Percentiles rank a stretch among this genome's conserved stretches.
These are phyloP conservation scores for Illadopsis cleaveri DNA, from an alignment of 2,113 vertebrate genomes.

Conservation along the genomic window DNA sequence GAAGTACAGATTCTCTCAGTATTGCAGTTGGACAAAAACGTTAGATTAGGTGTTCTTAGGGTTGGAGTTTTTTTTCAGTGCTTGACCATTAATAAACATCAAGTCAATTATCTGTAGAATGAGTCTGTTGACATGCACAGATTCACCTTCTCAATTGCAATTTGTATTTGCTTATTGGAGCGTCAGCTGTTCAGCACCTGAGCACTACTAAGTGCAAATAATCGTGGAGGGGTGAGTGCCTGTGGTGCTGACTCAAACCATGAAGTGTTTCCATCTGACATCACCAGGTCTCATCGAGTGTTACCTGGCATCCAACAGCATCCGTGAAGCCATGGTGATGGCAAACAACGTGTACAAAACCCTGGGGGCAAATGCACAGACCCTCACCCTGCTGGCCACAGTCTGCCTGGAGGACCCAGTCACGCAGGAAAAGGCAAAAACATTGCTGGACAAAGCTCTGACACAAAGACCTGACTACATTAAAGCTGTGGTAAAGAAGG, in stretches of 20 bases:
- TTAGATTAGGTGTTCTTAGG: not conserved
- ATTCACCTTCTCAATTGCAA: not conserved
- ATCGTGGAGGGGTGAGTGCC: not conserved
- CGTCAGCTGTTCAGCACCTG: not conserved
- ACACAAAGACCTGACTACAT: constrained; percentile 95
- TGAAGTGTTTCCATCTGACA: not conserved
- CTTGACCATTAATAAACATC: not conserved
- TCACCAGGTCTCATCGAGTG: constrained; percentile 93
- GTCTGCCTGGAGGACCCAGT: constrained; percentile 97
- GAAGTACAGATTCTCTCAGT: not conserved
- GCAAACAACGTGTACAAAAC: constrained; percentile 99
- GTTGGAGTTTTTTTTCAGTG: not conserved
- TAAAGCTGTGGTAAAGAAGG: constrained; percentile 98
- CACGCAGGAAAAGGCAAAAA: constrained; percentile 96
- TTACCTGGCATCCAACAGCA: constrained; percentile 94
- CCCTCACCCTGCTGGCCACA: constrained; percentile 92
- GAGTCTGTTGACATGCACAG: not conserved
- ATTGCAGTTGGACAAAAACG: not conserved
- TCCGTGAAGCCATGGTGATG: constrained; percentile 98
- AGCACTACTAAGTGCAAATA: not conserved
- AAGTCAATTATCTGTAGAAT: not conserved
- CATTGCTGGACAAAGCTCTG: constrained; percentile 91
- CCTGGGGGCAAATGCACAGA: constrained; percentile 94
- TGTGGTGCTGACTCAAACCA: not conserved
- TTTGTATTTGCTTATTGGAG: not conserved